Evolutionary conservation across 2,113 vertebrate species (phyloP).

Genomic region (Puma concolor): DNA sequence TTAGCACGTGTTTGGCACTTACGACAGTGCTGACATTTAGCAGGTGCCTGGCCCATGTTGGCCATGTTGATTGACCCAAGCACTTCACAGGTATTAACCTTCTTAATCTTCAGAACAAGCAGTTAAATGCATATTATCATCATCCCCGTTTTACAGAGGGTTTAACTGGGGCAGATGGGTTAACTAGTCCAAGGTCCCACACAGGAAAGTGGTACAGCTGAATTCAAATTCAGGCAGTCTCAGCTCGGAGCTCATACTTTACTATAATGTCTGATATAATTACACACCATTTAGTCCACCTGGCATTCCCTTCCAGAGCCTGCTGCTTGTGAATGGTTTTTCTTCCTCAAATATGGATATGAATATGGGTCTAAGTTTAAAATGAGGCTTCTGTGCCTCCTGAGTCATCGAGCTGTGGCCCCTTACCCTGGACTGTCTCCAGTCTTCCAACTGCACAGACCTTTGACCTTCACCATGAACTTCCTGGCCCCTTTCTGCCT

Average conservation of each 20-base stretch:
- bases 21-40: background rate
- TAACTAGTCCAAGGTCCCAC: background rate
- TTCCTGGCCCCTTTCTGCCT: background rate
- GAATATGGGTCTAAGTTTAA: background rate
- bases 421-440: background rate
- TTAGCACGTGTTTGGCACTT: rapidly evolving
- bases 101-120: background rate
- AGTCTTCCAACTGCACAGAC: background rate
- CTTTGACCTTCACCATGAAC: background rate
- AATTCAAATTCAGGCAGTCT: background rate
- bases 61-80: background rate
- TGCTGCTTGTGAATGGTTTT: background rate
- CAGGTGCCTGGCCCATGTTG: background rate
- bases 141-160: background rate
- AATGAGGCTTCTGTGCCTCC: background rate
- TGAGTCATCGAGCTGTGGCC: background rate
- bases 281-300: background rate
- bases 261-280: background rate
- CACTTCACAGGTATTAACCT: background rate
- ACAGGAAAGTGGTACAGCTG: background rate
- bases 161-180: background rate
- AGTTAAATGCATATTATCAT: background rate
- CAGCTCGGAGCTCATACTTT: background rate
- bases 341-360: background rate
- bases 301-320: background rate